phyloP scores from a whole-genome alignment of 2,888 invertebrate species.

The Heliconius erato region DNA sequence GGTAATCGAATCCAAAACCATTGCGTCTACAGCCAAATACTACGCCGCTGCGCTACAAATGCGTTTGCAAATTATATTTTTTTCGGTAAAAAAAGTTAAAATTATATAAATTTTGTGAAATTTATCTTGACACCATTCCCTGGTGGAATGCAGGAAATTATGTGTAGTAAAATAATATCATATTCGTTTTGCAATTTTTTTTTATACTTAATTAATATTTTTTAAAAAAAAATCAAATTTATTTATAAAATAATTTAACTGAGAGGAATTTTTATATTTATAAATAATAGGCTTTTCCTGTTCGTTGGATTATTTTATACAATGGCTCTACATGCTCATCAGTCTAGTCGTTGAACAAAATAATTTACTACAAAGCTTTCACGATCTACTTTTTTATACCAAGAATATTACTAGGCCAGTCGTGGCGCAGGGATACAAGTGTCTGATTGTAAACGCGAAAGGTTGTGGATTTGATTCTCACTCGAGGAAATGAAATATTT shows the following conservation, averaged over 20 bases:
- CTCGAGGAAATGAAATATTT: too few relatives aligned
- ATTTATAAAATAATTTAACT: neutral
- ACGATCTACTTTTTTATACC: too few relatives aligned
- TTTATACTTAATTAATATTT: neutral
- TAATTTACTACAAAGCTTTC: too few relatives aligned
- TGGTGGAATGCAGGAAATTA: neutral
- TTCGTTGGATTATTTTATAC: neutral
- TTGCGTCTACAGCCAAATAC: too few relatives aligned
- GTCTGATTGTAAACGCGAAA: too few relatives aligned
- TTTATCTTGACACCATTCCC: conserved; percentile 1
- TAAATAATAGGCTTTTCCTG: neutral
- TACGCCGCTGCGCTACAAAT: too few relatives aligned
- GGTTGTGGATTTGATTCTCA: too few relatives aligned
- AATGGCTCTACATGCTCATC: neutral
- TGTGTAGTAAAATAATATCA: neutral
- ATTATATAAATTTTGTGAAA: neutral
- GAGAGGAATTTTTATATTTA: neutral
- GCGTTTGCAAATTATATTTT: neutral
- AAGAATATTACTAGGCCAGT: too few relatives aligned
- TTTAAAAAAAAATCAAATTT: neutral
- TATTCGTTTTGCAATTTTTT: neutral
- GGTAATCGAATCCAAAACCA: too few relatives aligned
- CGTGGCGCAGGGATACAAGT: too few relatives aligned
- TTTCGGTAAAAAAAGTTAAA: neutral
- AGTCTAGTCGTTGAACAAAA: neutral